These are phyloP conservation scores for Helostoma temminkii DNA, from an alignment of 2,797 vertebrate genomes.

Conservation along the genomic window DNA sequence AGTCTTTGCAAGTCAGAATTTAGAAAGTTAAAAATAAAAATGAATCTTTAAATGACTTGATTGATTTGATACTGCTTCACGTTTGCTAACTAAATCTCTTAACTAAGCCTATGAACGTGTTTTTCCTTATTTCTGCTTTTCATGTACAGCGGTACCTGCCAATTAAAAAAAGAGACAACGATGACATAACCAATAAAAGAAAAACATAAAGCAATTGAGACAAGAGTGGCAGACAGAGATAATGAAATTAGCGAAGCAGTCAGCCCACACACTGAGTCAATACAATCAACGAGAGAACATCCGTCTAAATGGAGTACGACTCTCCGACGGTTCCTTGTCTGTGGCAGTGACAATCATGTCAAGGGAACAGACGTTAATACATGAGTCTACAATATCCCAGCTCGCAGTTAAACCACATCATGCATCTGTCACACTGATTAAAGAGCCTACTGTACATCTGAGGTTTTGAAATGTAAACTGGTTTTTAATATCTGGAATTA, in stretches of 20 bases:
- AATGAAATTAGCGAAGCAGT: constrained; percentile 21
- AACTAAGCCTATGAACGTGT: not conserved
- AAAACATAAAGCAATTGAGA: not conserved
- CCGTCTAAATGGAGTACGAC: constrained; percentile 33
- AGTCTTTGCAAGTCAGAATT: too few relatives aligned
- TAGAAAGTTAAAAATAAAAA: too few relatives aligned
- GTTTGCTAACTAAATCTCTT: not conserved
- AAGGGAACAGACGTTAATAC: not conserved
- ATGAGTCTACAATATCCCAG: not conserved
- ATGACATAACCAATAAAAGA: not conserved
- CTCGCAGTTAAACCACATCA: not conserved
- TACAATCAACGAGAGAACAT: constrained; percentile 50
- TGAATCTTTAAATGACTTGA: too few relatives aligned
- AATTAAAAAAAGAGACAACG: not conserved
- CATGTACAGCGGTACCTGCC: not conserved
- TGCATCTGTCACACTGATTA: not conserved
- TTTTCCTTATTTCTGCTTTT: not conserved
- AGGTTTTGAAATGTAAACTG: not conserved
- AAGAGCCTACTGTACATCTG: not conserved
- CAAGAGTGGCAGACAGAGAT: constrained; percentile 4
- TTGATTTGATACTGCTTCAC: too few relatives aligned
- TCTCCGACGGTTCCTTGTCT: constrained; percentile 18
- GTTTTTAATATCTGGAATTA: not conserved
- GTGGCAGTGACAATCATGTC: not conserved
- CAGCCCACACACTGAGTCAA: constrained; percentile 15